These are phyloP conservation scores for Vanessa tameamea DNA, from an alignment of 1,140 invertebrate genomes.

Conservation along the genomic window DNA sequence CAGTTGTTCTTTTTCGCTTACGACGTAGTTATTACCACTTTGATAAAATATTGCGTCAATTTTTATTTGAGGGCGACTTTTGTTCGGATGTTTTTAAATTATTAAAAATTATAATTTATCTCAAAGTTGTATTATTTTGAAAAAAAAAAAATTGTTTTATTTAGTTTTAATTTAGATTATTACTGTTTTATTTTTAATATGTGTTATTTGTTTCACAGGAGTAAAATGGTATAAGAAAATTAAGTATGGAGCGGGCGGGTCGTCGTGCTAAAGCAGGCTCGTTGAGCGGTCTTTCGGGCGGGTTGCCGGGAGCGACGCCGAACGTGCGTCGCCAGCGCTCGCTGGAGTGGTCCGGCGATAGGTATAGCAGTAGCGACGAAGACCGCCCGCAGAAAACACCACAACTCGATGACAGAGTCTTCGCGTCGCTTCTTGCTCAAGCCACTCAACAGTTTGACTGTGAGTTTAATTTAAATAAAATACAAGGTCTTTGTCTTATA, in stretches of 20 bases:
- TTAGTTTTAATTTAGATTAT: no score
- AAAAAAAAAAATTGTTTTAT: no score
- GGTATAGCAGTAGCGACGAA: constrained; percentile 85
- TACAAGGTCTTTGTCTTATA: no score
- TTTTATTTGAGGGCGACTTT: constrained; percentile 42
- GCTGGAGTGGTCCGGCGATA: constrained; percentile 84
- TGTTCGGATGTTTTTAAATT: neutral
- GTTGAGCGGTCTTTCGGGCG: constrained; percentile 68
- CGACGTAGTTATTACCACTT: constrained; percentile 61
- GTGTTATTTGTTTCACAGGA: constrained; percentile 42
- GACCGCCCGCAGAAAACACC: constrained; percentile 79
- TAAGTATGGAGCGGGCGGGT: constrained; percentile 71
- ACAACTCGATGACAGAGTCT: constrained; percentile 83
- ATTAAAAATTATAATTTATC: neutral
- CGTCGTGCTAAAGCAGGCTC: constrained; percentile 72
- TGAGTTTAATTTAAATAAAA: constrained; percentile 53
- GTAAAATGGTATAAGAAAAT: constrained; percentile 62
- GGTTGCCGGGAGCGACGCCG: constrained; percentile 43
- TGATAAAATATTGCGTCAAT: constrained; percentile 68
- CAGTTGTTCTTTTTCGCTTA: constrained; percentile 77
- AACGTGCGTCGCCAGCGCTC: constrained; percentile 83
- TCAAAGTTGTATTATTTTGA: no score
- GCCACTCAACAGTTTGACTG: constrained; percentile 83
- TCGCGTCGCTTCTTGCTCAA: constrained; percentile 84
- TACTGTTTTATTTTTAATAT: neutral